Conservation (phyloP, 2,797 vertebrate genomes). For the Danio jaintianensis region DNA sequence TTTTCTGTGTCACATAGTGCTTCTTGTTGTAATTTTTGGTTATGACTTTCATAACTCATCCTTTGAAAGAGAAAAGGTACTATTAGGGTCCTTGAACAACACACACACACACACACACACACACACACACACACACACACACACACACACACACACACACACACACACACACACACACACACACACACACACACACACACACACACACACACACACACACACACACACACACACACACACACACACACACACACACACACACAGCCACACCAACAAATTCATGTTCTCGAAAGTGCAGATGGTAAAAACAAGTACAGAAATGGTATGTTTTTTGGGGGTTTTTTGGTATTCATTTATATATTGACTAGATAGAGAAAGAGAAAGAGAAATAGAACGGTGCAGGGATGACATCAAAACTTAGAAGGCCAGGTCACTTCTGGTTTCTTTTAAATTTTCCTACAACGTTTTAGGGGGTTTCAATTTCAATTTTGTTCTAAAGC, state of each 20-base stretch:
- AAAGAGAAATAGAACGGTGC: too few relatives aligned
- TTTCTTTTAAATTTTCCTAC: too few relatives aligned
- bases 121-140: neutral
- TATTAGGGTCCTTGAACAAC: conserved; percentile 1
- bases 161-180: conserved; percentile 9
- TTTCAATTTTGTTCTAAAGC: too few relatives aligned
- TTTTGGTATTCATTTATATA: conserved; percentile 38
- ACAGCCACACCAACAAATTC: too few relatives aligned
- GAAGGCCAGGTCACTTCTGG: too few relatives aligned
- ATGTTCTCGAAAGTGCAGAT: conserved; percentile 34
- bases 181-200: neutral
- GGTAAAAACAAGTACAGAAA: conserved; percentile 66
- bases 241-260: conserved; percentile 34
- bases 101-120: conserved; percentile 10
- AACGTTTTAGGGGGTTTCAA: too few relatives aligned
- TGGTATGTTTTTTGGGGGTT: conserved; percentile 61
- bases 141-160: conserved; percentile 34
- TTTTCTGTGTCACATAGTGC: conserved; percentile 10
- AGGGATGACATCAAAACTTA: too few relatives aligned
- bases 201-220: neutral
- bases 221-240: neutral
- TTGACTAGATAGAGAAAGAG: neutral
- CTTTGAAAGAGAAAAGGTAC: neutral
- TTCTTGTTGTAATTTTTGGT: conserved; percentile 19
- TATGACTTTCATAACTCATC: conserved; percentile 19